phyloP scores from a whole-genome alignment of 2,113 vertebrate genomes.

The Anoura caudifer region DNA sequence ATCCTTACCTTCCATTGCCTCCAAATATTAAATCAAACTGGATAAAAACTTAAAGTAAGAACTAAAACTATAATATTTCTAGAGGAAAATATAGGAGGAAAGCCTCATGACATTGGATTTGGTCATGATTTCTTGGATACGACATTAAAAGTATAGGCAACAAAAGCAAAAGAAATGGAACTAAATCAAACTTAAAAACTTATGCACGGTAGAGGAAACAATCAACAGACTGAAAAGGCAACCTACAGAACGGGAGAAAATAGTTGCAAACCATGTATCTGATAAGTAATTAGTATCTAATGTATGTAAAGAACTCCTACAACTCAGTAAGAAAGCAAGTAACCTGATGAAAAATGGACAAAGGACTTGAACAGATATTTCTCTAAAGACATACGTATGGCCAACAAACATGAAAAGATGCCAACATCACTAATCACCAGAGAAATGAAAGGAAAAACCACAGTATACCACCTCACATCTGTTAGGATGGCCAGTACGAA shows the following conservation, averaged over 20 bases:
- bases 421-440: neutral
- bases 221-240: neutral
- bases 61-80: neutral
- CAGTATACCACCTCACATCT: neutral
- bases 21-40: neutral
- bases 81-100: neutral
- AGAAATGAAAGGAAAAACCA: neutral
- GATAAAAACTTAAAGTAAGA: neutral
- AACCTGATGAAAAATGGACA: neutral
- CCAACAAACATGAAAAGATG: neutral
- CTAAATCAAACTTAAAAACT: neutral
- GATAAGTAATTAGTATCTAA: neutral
- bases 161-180: neutral
- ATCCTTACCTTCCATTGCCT: neutral
- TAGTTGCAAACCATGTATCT: neutral
- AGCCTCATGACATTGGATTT: neutral
- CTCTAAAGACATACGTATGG: neutral
- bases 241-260: neutral
- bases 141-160: neutral
- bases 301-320: neutral
- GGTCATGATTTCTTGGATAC: neutral
- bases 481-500: neutral
- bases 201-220: neutral
- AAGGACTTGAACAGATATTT: neutral
- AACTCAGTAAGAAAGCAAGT: neutral